Base-by-base conservation (phyloP, 2,888 invertebrate species). In the Galerucella calmariensis region DNA sequence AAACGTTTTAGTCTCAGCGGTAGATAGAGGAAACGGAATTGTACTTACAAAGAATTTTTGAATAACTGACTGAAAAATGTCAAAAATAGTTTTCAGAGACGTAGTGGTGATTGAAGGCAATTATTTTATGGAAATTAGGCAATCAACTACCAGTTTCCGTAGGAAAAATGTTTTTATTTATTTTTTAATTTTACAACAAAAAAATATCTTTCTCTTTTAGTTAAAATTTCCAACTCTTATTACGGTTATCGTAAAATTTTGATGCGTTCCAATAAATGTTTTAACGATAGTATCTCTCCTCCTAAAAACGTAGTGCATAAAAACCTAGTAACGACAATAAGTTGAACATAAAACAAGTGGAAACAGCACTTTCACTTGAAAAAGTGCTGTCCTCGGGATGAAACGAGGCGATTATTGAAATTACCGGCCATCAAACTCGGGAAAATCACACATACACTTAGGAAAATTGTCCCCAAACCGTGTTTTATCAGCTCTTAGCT, bases 341-440 rank as follows among this genome's bases (percentile, higher is more conserved):
- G 76, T 75, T 71, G 51, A 73, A 73, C 76, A 75, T 77, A 82
- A 84, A 83, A 82, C 83, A 81, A 81, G 79, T 75, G 77, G 77
- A 81, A 82, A 78, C 80, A 80, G 79, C 80, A 78, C 79, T 82
- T 83, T 72, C 67, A 76, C 74, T 75, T 74, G 74, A 72, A 71
- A 51, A 80, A 82, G 75, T 80, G 79, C 76, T 79, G 81, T 81
- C 80, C 80, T 75, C 70, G 72, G 79, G 78, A 73, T 56, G 46
- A 79, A 82, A 80, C 80, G 78, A 75, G 75, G 76, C 79, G 82
- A 82, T 82, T 82, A 82, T 82, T 82, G 82, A 82, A 82, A 82
- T 82, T 81, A 82, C 79, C 65, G 74, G 73, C 78, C 75, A 78
- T 81, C 81, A 80, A 81, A 80, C 75, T 76, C 72, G 76, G 72